Base-by-base conservation (phyloP, 2,888 invertebrate genomes). In the Cistogaster globosa region DNA sequence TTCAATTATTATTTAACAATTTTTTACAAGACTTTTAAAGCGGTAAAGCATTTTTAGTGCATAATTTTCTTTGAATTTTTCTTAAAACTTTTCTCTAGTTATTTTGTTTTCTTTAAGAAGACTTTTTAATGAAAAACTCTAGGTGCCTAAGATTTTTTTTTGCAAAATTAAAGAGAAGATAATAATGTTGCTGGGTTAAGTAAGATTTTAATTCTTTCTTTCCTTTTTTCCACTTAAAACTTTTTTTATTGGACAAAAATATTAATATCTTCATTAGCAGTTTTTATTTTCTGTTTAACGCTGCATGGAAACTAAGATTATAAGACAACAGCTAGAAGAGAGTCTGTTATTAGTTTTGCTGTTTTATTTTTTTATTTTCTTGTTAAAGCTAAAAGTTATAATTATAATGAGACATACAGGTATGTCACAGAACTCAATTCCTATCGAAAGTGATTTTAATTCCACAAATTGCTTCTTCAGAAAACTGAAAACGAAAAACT, bases 251-350 rank as follows among this genome's bases (percentile, higher is more conserved):
- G 45, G 45, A 60, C 60, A 42, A 72, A 42, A 62, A 57, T 60
- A 55, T 68, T 60, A 42, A 45, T 71, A 67, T 57, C 72, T 74
- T 57, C 51, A 26, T 45, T 77, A 57, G 60, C 32, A 81, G 77
- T 69, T 77, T 69, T 84, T 74, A 84, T 72, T 62, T 57, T 36
- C 14, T 68, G 48, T 16, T 68, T 62, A 74, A 84, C 74, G 72
- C 74, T 63, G 68, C 81, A 72, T 69, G 62, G 32, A 60, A 80
- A 55, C 26, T 63, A 18, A 71, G 32, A 32, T 32, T 32, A 7
- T 32, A 18, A 67, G 12, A 0, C 14, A 48, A 53, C 3, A 11
- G 11, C 0, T 7, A 63, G 71, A 16, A n/a, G 38, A 2, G 26
- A 32, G 45, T 14, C 5, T 48, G 14, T 48, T 48, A n/a, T 48